phyloP scores from a whole-genome alignment of 2,888 invertebrate genomes.

The Pristionchus japonicus region DNA sequence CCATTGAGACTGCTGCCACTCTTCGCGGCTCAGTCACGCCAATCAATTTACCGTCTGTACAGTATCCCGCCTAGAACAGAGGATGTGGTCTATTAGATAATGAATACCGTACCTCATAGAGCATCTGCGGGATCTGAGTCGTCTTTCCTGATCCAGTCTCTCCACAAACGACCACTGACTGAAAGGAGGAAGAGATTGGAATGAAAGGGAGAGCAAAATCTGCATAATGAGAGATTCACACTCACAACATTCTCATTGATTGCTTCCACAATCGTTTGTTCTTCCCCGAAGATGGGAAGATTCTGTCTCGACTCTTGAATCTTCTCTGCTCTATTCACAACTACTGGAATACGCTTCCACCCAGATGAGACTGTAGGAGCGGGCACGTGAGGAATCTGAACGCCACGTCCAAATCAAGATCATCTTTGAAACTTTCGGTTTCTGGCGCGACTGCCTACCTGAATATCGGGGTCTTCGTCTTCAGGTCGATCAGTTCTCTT shows the following conservation, averaged over 20 bases:
- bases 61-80: conserved; percentile 52
- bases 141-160: conserved; percentile 98
- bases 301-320: conserved; percentile 38
- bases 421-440: background rate
- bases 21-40: conserved; percentile 96
- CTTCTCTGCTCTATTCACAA: conserved; percentile 11
- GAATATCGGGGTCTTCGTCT: conserved; percentile 33
- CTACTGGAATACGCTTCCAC: conserved; percentile 39
- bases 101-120: conserved; percentile 96
- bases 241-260: conserved; percentile 87
- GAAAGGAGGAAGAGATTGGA: conserved; percentile 61
- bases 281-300: conserved; percentile 87
- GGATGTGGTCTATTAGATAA: too few relatives aligned
- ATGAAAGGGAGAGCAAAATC: background rate
- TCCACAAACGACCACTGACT: conserved; percentile 85
- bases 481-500: conserved; percentile 44
- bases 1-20: conserved; percentile 97
- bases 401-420: background rate
- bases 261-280: conserved; percentile 90
- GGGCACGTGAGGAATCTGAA: conserved; percentile 10
- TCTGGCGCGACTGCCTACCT: background rate
- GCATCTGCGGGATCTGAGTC: conserved; percentile 97
- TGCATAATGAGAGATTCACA: background rate
- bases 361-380: conserved; percentile 16
- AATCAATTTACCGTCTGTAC: conserved; percentile 83